Evolutionary conservation across 2,113 vertebrate genomes (phyloP).

Genomic region (Megaptera novaeangliae): DNA sequence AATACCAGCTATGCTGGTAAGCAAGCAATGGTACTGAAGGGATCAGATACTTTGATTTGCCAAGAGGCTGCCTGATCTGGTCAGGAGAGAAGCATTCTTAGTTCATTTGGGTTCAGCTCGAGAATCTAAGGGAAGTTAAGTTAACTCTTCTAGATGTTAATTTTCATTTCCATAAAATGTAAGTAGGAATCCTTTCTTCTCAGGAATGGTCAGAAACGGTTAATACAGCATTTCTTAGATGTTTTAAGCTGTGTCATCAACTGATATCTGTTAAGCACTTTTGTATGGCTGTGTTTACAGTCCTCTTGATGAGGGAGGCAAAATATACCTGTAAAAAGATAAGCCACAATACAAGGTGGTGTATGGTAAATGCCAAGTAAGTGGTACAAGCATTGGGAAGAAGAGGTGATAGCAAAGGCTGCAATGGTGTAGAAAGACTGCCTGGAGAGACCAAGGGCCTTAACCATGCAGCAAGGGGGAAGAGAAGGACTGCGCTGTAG

Average conservation of each 20-base stretch:
- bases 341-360: background rate
- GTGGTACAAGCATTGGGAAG: background rate
- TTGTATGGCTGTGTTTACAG: background rate
- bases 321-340: background rate
- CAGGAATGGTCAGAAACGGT: background rate
- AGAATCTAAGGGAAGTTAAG: background rate
- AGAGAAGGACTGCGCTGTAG: accelerated
- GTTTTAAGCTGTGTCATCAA: background rate
- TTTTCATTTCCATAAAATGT: slow-evolving; percentile 14
- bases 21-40: background rate
- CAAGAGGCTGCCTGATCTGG: background rate
- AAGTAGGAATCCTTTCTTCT: background rate
- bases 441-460: background rate
- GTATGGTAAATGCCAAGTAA: background rate
- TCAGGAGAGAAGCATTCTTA: background rate
- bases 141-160: background rate
- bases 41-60: background rate
- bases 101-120: slow-evolving; percentile 13
- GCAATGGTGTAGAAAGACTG: background rate
- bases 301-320: background rate
- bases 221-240: background rate
- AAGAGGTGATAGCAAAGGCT: background rate
- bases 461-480: background rate
- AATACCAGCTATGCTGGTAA: background rate
- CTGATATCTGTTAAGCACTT: background rate